phyloP scores from a whole-genome alignment of 1,140 invertebrate species.

The Scaptomyza hsui region DNA sequence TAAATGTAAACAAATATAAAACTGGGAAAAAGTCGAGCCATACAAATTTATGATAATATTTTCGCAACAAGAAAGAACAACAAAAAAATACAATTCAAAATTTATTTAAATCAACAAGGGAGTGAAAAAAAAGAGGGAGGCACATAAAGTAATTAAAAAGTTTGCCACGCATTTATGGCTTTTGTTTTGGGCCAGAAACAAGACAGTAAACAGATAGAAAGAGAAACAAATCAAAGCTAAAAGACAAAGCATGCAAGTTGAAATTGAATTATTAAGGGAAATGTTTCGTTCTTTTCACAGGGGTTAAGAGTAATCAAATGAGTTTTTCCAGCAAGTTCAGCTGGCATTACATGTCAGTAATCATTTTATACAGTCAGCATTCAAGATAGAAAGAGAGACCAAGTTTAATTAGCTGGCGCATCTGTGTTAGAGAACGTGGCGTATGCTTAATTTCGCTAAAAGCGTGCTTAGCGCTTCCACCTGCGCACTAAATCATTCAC shows the following conservation, averaged over 20 bases:
- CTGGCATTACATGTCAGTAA: not conserved
- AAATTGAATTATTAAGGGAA: slow-evolving; percentile 64
- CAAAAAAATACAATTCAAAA: slow-evolving; percentile 42
- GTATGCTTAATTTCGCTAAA: slow-evolving; percentile 77
- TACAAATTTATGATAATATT: slow-evolving; percentile 78
- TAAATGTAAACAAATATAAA: slow-evolving; percentile 20
- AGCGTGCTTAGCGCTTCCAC: slow-evolving; percentile 45
- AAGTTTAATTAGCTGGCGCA: slow-evolving; percentile 44
- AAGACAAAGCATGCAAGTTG: slow-evolving; percentile 39
- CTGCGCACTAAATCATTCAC: slow-evolving; percentile 63
- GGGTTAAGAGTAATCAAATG: slow-evolving; percentile 50
- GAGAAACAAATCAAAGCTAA: slow-evolving; percentile 41
- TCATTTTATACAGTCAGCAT: not conserved
- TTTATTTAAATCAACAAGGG: slow-evolving; percentile 73
- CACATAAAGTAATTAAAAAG: slow-evolving; percentile 81
- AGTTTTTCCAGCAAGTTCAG: slow-evolving; percentile 4
- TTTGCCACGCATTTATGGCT: slow-evolving; percentile 73
- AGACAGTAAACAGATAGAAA: slow-evolving; percentile 9
- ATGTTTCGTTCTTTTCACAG: slow-evolving; percentile 5
- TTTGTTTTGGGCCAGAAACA: slow-evolving; percentile 40
- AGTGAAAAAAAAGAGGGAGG: slow-evolving; percentile 3
- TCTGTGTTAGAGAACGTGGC: slow-evolving; percentile 33
- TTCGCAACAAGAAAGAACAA: slow-evolving; percentile 41
- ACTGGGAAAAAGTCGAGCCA: slow-evolving; percentile 5
- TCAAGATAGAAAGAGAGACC: not conserved